A percentile compares a stretch with the other conserved stretches of the same genome.
Conservation (phyloP, 2,113 vertebrate species). For the Phodopus roborovskii region DNA sequence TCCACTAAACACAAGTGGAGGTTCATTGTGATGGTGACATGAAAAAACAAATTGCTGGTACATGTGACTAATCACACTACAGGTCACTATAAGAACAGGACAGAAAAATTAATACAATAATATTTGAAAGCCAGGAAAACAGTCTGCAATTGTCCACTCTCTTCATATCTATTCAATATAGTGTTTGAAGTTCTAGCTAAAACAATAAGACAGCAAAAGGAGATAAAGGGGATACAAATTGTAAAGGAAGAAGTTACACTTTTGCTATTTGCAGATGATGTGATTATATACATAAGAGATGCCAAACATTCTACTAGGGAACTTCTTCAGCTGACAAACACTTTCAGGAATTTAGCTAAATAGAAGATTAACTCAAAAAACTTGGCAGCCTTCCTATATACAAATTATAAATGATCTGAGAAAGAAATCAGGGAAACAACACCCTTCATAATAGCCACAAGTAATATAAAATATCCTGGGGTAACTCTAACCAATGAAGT, state of each 20-base stretch:
- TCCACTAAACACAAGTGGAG: background rate
- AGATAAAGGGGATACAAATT: background rate
- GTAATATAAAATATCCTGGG: background rate
- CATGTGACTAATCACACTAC: background rate
- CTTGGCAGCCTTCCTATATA: background rate
- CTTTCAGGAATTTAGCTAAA: background rate
- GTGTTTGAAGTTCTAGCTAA: background rate
- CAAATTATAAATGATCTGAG: background rate
- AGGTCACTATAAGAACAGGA: conserved; percentile 56
- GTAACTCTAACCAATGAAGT: background rate
- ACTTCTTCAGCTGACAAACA: background rate
- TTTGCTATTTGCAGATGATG: background rate
- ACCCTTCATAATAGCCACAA: background rate
- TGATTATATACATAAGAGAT: background rate
- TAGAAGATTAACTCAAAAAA: background rate
- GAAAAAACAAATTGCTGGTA: background rate
- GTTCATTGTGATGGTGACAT: conserved; percentile 4
- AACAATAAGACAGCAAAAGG: background rate
- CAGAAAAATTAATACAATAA: conserved; percentile 58
- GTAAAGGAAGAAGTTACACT: background rate
- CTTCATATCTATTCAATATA: background rate
- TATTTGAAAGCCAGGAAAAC: conserved; percentile 52
- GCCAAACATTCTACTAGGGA: background rate
- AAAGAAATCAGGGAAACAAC: background rate
- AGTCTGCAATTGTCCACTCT: background rate